Evolutionary conservation across 1,140 invertebrate genomes (phyloP).

Genomic region (Drosophila nigromelanica): DNA sequence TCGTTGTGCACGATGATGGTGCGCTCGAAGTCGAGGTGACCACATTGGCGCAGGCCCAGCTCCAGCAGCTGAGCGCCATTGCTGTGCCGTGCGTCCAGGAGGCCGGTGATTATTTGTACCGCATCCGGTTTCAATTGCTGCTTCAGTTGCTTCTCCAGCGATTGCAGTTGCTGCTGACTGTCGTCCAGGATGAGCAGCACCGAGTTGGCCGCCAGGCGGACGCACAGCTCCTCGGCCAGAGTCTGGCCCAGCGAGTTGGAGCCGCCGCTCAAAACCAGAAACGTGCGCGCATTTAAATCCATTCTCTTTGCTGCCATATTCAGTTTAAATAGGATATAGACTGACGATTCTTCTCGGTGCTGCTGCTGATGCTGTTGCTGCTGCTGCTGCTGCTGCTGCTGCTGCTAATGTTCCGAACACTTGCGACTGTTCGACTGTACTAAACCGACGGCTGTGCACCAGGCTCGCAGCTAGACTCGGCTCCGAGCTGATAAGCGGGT

Average conservation of each 20-base stretch:
- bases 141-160: slow-evolving; percentile 41
- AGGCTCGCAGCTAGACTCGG: slow-evolving; percentile 45
- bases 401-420: slow-evolving; percentile 36
- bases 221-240: slow-evolving; percentile 89
- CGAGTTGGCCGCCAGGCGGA: slow-evolving; percentile 86
- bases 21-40: slow-evolving; percentile 85
- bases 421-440: slow-evolving; percentile 61
- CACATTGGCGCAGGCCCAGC: slow-evolving; percentile 18
- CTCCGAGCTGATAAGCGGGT: slow-evolving; percentile 24
- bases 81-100: slow-evolving; percentile 24
- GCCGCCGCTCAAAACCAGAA: slow-evolving; percentile 69
- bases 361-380: slow-evolving; percentile 18
- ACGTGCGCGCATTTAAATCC: slow-evolving; percentile 69
- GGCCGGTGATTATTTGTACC: slow-evolving; percentile 40
- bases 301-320: slow-evolving; percentile 74
- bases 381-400: slow-evolving; percentile 1
- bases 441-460: slow-evolving; percentile 17
- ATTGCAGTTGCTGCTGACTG: slow-evolving; percentile 83
- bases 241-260: slow-evolving; percentile 86
- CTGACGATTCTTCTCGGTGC: slow-evolving; percentile 8
- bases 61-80: slow-evolving; percentile 48
- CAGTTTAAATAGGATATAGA: not conserved
- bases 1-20: slow-evolving; percentile 95
- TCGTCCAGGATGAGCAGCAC: slow-evolving; percentile 90
- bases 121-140: slow-evolving; percentile 25